Base-by-base conservation (phyloP, 2,113 vertebrate species). In the Mormyrus iriodes region DNA sequence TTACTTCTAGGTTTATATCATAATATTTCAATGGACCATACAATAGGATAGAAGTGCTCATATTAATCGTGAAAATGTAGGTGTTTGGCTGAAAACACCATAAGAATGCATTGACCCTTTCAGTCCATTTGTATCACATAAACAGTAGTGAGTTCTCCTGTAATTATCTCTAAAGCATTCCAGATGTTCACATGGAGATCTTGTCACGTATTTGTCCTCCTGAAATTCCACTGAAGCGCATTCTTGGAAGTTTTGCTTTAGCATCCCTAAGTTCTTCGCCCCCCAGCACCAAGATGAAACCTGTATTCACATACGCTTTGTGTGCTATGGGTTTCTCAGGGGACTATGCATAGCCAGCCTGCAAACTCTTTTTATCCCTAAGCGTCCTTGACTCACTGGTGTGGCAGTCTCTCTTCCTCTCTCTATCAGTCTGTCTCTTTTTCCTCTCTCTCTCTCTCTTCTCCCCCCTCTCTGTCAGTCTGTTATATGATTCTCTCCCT, bases 401-500 rank as follows among this genome's bases (percentile, higher is more conserved):
- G 4, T 49, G 46, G n/a, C 24, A 51, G 21, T 53, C 84, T 15
- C 31, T 86, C n/a, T 86, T 17, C 44, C 46, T 52, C 85, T 86
- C 49, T 53, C 48, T 86, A 12, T 86, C 79, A 42, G 35, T 83
- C 79, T 83, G n/a, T 83, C 79, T 83, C 79, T 83, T 15, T 79
- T 15, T 35, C 39, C 48, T 21, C n/a, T 19, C 49, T 53, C 10
- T 85, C 4, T 83, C 35, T 46, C 46, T 85, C 42, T 17, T 13
- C 55, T 24, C 79, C 39, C 42, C n/a, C 10, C 79, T 84, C 42
- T 84, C 17, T 84, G 7, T 84, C 79, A 84, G 15, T 46, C 79
- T 48, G 39, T 84, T 84, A 84, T 84, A 84, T 84, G 79, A 84
- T 42, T 84, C 79, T 84, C 19, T 84, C 79, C 79, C 69, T 76